Evolutionary conservation across 2,797 vertebrate species (phyloP), one percentile per base, ranked within the genome.

Genomic region (Acomys russatus): DNA sequence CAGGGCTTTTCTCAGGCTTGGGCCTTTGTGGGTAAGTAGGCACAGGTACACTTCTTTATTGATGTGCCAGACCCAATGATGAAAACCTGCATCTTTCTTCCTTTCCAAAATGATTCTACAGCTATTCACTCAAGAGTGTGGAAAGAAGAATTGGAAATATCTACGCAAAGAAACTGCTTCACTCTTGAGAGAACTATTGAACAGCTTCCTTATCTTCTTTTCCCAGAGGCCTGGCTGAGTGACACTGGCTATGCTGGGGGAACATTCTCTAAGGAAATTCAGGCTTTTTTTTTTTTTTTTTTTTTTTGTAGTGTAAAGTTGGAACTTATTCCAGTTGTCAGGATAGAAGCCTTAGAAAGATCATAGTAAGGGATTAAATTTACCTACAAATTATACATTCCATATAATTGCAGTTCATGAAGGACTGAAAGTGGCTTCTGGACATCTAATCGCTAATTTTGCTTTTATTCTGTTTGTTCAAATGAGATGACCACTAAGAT

Each of bases 131-230:
- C 17, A 78, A 64, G 78, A 54, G 35, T 66, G 71, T 59, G 14
- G 71, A 73, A 92, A 90, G n/a, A 54, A 91, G 61, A 74, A 77
- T 33, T 54, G 90, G 77, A 94, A 83, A 51, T 89, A 94, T 61
- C 30, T 87, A n/a, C 63, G 23, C 20, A 96, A 91, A 61, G 30
- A 90, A 76, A 92, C 17, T 5, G 44, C 28, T 84, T 89, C 14
- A 63, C 3, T 74, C 28, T 64, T 86, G 15, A 35, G 35, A 18
- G 18, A 78, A 80, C 38, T 80, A 15, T n/a, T 35, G 23, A 30
- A 64, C 18, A 74, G 73, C 61, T 38, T 96, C 54, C 64, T 86
- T 73, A 83, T 79, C 63, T 56, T 35, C 38, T 64, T 94, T 70
- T 74, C 44, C 66, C 54, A 91, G 61, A 66, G 70, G 33, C 12